These are phyloP conservation scores for Danaus chrysippus DNA, from an alignment of 2,888 invertebrate genomes.

Conservation along the genomic window DNA sequence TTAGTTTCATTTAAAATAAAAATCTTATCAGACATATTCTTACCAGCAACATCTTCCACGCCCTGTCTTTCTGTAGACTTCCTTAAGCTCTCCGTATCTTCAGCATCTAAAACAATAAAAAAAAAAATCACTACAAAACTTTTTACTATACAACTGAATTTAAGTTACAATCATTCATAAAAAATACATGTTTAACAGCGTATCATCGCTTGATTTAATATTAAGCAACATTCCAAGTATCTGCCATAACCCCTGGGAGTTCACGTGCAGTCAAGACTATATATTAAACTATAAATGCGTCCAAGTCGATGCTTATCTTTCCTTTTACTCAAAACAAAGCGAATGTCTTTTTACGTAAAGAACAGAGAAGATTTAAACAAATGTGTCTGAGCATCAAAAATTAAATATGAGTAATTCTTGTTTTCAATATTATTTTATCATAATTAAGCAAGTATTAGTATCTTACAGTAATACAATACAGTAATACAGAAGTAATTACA, in stretches of 20 bases:
- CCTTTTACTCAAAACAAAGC: constrained; percentile 42
- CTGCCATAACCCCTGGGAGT: constrained; percentile 12
- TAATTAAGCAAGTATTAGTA: neutral
- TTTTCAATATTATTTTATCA: neutral
- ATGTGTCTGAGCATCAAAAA: constrained; percentile 35
- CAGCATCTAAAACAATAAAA: constrained; percentile 20
- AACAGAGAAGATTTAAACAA: constrained; percentile 43
- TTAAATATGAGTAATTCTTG: constrained; percentile 1
- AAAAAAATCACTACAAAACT: neutral
- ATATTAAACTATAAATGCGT: constrained; percentile 54
- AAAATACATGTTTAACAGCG: neutral
- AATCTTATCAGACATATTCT: constrained; percentile 22
- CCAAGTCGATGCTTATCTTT: constrained; percentile 43
- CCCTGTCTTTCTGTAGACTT: constrained; percentile 40
- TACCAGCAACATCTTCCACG: constrained; percentile 47
- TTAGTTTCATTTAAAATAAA: constrained; percentile 7
- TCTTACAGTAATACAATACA: too few species aligned
- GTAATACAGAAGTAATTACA: too few species aligned
- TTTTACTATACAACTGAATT: neutral
- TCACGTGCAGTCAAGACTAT: constrained; percentile 43
- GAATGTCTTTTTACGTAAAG: constrained; percentile 38
- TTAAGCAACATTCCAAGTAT: constrained; percentile 14
- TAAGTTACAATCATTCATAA: neutral
- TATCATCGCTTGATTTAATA: constrained; percentile 4
- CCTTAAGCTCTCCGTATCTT: constrained; percentile 29